Evolutionary conservation across 2,113 vertebrate species (phyloP).

Genomic region (Urocynchramus pylzowi): DNA sequence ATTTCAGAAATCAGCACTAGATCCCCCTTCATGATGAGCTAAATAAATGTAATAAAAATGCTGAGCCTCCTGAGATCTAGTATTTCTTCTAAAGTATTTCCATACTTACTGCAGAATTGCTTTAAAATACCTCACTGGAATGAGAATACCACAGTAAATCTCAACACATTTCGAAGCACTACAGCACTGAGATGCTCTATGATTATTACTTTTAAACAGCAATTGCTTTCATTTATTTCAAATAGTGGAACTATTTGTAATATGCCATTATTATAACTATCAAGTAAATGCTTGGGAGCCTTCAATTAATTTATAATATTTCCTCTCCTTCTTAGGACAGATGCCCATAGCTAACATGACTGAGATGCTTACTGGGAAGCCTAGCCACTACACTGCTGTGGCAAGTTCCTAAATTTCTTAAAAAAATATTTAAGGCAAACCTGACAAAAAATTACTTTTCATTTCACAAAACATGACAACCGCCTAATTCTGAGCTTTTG

Average conservation of each 20-base stretch:
- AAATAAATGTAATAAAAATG: conserved; percentile 64
- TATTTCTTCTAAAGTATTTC: conserved; percentile 52
- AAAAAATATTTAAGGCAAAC: background rate
- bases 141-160: conserved; percentile 51
- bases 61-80: conserved; percentile 47
- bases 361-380: background rate
- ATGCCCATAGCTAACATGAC: background rate
- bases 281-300: background rate
- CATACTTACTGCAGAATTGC: conserved; percentile 55
- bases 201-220: background rate
- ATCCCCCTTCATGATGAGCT: conserved; percentile 28
- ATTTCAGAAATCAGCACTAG: conserved; percentile 47
- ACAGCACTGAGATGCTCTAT: background rate
- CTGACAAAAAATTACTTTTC: background rate
- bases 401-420: background rate
- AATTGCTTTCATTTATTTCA: background rate
- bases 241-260: background rate
- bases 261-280: background rate
- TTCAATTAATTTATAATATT: background rate
- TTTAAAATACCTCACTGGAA: conserved; percentile 52
- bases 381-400: background rate
- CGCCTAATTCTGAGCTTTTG: background rate
- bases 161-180: conserved; percentile 8
- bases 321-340: background rate
- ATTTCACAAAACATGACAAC: background rate